A percentile compares a stretch with the other conserved stretches of the same genome.
Evolutionary conservation across 2,888 invertebrate genomes (phyloP).

Genomic region (Cataglyphis cursor): DNA sequence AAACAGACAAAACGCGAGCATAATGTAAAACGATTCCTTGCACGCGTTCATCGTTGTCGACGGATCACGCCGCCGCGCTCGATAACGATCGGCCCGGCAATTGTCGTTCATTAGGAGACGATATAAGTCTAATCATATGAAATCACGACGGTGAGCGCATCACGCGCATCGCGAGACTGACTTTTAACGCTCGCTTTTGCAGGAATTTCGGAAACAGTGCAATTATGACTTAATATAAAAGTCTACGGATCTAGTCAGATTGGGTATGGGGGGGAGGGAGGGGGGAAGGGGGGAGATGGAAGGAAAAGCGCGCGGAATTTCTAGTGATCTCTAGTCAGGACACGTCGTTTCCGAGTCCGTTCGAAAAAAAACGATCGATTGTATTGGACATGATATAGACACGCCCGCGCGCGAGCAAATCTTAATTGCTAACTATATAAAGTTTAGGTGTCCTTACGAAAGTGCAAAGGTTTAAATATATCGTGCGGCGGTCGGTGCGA

Average conservation of each 20-base stretch:
- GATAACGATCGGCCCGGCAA: slow-evolving; percentile 59
- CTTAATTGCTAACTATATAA: slow-evolving; percentile 41
- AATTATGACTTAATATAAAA: slow-evolving; percentile 65
- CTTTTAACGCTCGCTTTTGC: slow-evolving; percentile 64
- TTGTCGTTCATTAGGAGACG: slow-evolving; percentile 65
- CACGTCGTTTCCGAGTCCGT: slow-evolving; percentile 47
- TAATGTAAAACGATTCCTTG: slow-evolving; percentile 15
- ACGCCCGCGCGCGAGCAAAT: slow-evolving; percentile 35
- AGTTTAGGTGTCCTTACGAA: slow-evolving; percentile 47
- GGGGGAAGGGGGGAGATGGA: background rate
- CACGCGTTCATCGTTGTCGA: slow-evolving; percentile 57
- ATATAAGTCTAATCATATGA: slow-evolving; percentile 42
- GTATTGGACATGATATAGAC: slow-evolving; percentile 28
- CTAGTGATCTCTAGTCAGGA: slow-evolving; percentile 64
- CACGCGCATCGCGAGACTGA: slow-evolving; percentile 71
- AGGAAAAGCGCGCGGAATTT: slow-evolving; percentile 46
- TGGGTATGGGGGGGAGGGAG: too few relatives aligned
- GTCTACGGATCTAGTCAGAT: slow-evolving; percentile 71
- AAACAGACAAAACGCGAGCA: slow-evolving; percentile 15
- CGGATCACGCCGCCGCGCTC: slow-evolving; percentile 58
- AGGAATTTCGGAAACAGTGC: slow-evolving; percentile 68
- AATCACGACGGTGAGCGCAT: slow-evolving; percentile 62
- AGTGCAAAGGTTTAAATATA: slow-evolving; percentile 50
- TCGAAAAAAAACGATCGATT: slow-evolving; percentile 49
- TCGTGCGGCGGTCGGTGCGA: slow-evolving; percentile 47